Conservation (phyloP, 2,113 vertebrate species). For the Isichthys henryi region DNA sequence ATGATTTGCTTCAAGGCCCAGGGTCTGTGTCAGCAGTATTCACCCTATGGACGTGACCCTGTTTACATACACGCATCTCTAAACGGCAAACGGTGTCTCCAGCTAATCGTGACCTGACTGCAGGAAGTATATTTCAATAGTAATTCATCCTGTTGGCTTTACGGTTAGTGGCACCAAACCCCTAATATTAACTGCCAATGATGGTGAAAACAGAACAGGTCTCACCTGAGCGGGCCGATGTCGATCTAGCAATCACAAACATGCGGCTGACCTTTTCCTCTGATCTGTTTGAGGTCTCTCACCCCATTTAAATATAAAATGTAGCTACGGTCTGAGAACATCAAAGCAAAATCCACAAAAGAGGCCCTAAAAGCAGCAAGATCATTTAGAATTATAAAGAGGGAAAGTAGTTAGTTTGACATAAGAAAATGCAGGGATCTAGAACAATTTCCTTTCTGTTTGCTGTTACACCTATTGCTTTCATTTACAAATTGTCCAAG, state of each 20-base stretch:
- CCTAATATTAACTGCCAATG: neutral
- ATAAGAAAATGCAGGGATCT: neutral
- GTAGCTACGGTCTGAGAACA: neutral
- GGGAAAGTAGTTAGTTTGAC: neutral
- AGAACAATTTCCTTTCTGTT: neutral
- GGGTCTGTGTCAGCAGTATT: constrained; percentile 58
- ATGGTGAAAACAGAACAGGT: neutral
- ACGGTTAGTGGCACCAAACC: neutral
- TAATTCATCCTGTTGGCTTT: neutral
- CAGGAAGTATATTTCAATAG: neutral
- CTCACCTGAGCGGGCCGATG: neutral
- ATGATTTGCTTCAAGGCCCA: constrained; percentile 44
- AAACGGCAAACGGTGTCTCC: constrained; percentile 30
- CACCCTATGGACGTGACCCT: constrained; percentile 39
- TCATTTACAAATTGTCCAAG: neutral
- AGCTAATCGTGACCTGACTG: constrained; percentile 28
- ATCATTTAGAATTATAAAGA: neutral
- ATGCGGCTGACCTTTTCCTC: neutral
- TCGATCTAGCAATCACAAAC: neutral
- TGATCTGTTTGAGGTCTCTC: neutral
- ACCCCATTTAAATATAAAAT: neutral
- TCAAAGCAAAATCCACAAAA: neutral
- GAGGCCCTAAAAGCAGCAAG: neutral
- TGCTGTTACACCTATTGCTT: neutral
- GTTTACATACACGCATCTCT: constrained; percentile 46